Evolutionary conservation across 2,113 vertebrate genomes (phyloP), one percentile per base, ranked within the genome.

Genomic region (Carlito syrichta): DNA sequence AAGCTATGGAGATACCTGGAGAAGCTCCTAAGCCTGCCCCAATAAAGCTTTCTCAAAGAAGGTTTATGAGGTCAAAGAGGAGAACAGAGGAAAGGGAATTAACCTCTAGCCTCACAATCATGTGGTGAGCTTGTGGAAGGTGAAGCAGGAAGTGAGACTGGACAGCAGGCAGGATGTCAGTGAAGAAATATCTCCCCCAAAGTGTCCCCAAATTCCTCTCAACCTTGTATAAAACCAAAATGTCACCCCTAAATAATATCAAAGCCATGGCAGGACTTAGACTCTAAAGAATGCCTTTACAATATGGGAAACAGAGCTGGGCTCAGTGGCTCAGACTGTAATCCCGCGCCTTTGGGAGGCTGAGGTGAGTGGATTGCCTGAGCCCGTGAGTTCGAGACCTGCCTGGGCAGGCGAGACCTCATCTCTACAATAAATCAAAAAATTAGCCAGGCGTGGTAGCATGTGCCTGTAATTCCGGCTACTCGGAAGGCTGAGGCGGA

Each of bases 141-240:
- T 0, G 38, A 84, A 62, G 74, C 5, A 87, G 35, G 38, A 94
- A 95, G 81, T 77, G 43, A 38, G 23, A 23, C 14, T 52, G 54
- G 71, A 87, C 38, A 87, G 56, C 19, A 92, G 20, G 40, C 48
- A 95, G 32, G 30, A 87, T n/a, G 25, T 88, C 63, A 87, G 8
- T 25, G 52, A 95, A 69, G 54, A 48, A 54, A 71, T 5, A 77
- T 4, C 71, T 88, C n/a, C 17, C 23, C 56, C 27, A 66, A 7
- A 68, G 69, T 10, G 12, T 54, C 54, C 62, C 50, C 86, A 81
- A 54, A 73, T 77, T 85, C 69, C 38, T 87, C 79, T 90, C 86
- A 43, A 91, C 32, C 71, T 35, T 85, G 32, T 14, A 32, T 73
- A 96, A 96, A 95, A 95, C 50, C 43, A 90, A 71, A 96, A 76